Evolutionary conservation across 2,797 vertebrate genomes (phyloP).

Genomic region (Triplophysa bombifrons): DNA sequence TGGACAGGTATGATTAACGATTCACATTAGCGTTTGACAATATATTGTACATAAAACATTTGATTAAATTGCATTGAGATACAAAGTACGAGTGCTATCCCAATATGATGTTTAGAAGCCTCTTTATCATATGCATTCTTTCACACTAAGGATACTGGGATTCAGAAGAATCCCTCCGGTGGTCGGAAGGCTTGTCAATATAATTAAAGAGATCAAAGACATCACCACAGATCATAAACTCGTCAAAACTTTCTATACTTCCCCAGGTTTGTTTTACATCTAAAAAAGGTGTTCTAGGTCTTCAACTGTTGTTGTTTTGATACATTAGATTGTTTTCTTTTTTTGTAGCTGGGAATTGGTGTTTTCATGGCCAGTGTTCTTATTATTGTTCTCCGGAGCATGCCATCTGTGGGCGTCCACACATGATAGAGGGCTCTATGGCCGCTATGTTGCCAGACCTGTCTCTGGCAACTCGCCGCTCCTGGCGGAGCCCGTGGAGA

Average conservation of each 20-base stretch:
- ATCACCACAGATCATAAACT: conserved; percentile 82
- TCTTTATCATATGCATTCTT: background rate
- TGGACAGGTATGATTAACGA: conserved; percentile 76
- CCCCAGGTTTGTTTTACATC: conserved; percentile 73
- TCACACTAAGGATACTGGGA: conserved; percentile 77
- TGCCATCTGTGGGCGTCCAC: conserved; percentile 82
- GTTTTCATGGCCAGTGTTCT: conserved; percentile 87
- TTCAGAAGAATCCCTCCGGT: conserved; percentile 83
- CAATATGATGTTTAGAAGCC: too few species aligned
- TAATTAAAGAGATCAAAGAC: conserved; percentile 81
- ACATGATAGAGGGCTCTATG: conserved; percentile 82
- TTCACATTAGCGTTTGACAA: background rate
- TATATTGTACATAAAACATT: background rate
- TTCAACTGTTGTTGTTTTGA: conserved; percentile 3
- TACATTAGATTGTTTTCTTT: conserved; percentile 48
- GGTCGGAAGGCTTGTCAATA: conserved; percentile 79
- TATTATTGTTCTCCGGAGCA: conserved; percentile 91
- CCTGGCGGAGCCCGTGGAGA: conserved; percentile 89
- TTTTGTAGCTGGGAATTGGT: conserved; percentile 81
- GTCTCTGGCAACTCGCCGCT: conserved; percentile 74
- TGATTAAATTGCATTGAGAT: background rate
- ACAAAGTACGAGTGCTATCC: too few species aligned
- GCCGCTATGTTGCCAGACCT: conserved; percentile 83
- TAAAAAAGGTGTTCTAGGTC: background rate
- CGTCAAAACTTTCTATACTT: conserved; percentile 83